These are phyloP conservation scores for Elmis aenea DNA, from an alignment of 2,888 invertebrate genomes.

Conservation along the genomic window DNA sequence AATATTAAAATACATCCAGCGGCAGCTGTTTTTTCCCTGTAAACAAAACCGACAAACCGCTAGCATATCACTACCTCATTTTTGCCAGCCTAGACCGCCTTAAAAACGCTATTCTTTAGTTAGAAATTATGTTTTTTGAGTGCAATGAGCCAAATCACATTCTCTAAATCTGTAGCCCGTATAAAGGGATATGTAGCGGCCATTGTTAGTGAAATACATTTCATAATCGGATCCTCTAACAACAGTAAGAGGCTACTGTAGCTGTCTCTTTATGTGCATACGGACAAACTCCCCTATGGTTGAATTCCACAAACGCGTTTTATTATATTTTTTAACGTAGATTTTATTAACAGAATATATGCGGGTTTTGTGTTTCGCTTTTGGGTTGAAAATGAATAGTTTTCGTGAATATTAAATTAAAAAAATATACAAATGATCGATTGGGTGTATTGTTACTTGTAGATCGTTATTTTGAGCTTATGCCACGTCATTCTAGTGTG, in stretches of 20 bases:
- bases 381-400: constrained; percentile 5
- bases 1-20: no score
- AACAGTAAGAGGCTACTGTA: constrained; percentile 40
- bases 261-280: constrained; percentile 30
- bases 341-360: constrained; percentile 5
- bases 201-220: constrained; percentile 36
- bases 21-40: constrained; percentile 13
- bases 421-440: constrained; percentile 5
- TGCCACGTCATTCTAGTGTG: constrained; percentile 3
- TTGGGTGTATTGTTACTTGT: background rate
- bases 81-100: constrained; percentile 25
- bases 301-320: constrained; percentile 18
- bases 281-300: constrained; percentile 18
- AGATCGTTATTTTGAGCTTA: background rate
- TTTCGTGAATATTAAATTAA: constrained; percentile 2
- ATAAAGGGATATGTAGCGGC: constrained; percentile 37
- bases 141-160: constrained; percentile 47
- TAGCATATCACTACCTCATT: constrained; percentile 34
- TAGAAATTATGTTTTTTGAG: constrained; percentile 42
- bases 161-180: constrained; percentile 42
- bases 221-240: constrained; percentile 44
- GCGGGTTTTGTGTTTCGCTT: background rate
- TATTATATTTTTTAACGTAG: constrained; percentile 2
- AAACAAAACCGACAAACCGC: constrained; percentile 32
- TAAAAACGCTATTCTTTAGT: constrained; percentile 33